Conservation (phyloP, 2,888 invertebrate species). For the Trissoscelio sp. region DNA sequence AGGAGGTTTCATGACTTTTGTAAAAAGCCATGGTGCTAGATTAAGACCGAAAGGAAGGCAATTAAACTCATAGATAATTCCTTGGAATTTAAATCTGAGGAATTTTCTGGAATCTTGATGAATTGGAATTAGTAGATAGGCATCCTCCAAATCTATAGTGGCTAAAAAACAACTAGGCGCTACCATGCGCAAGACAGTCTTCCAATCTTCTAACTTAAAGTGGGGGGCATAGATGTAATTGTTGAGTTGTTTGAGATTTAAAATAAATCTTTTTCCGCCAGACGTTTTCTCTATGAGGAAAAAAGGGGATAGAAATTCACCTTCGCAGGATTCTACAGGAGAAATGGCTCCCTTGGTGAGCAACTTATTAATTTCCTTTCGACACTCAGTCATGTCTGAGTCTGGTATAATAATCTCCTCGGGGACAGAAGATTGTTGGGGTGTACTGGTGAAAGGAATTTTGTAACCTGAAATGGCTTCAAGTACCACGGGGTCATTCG, state of each 20-base stretch:
- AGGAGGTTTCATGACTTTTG: slow-evolving; percentile 12
- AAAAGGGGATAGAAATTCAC: slow-evolving; percentile 36
- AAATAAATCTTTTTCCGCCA: neutral
- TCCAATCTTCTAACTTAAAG: slow-evolving; percentile 32
- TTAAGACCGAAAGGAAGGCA: neutral
- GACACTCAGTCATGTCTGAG: neutral
- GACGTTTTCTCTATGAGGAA: slow-evolving; percentile 15
- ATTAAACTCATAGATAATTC: slow-evolving; percentile 36
- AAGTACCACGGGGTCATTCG: neutral
- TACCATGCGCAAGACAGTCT: slow-evolving; percentile 39
- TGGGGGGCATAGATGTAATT: neutral
- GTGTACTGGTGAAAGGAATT: slow-evolving; percentile 25
- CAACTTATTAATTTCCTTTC: slow-evolving; percentile 6
- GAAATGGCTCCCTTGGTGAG: slow-evolving; percentile 2
- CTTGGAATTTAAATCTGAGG: slow-evolving; percentile 61
- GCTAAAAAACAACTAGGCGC: slow-evolving; percentile 27
- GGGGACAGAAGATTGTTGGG: neutral
- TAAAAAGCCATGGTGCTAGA: neutral
- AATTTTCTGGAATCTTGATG: slow-evolving; percentile 46
- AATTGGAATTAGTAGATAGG: slow-evolving; percentile 54
- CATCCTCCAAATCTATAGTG: slow-evolving; percentile 58
- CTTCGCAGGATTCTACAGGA: slow-evolving; percentile 8
- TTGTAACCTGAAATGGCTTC: slow-evolving; percentile 35
- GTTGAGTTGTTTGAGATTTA: slow-evolving; percentile 7
- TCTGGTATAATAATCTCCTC: neutral